Evolutionary conservation across 1,140 invertebrate genomes (phyloP), one percentile per base, ranked within the genome.

Genomic region (Temnothorax longispinosus): DNA sequence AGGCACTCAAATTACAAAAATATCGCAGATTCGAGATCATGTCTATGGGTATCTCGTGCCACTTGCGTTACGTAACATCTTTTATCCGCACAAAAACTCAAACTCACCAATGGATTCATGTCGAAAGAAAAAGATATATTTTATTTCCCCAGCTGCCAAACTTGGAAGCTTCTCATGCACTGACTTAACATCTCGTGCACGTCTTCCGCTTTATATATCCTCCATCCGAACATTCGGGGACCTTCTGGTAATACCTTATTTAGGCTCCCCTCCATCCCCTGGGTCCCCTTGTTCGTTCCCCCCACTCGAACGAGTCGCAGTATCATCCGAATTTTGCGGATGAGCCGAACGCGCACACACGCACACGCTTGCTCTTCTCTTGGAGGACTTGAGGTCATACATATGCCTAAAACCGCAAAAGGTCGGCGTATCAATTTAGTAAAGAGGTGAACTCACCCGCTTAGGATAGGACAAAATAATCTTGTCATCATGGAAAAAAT

Each of bases 171-270:
- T 85, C 80, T 67, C 84, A 74, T 87, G 82, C 81, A 92, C 90
- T 92, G 91, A 92, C 89, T 90, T 77, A 85, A 67, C 56, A 69
- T 65, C 67, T 32, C 62, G 38, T 44, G 64, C 78, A 77, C 47
- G 47, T 76, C 89, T 80, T 89, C 78, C 82, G 87, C 91, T 88
- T 92, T 92, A 91, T 92, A 92, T 92, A 91, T 90, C 85, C 88
- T 71, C 85, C 86, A 92, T 7, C 81, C 13, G 69, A 85, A 90
- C 77, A 90, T 87, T 91, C 91, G 82, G 62, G 41, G 75, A 87
- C 69, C 85, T 88, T 91, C 84, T 87, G 80, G 80, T 76, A 47
- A 60, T 89, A 80, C 62, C 87, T 91, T 89, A 77, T 91, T 91
- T 91, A 74, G 52, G 18, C 87, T 80, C 85, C 75, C 80, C 74